Percentiles rank a stretch among this genome's conserved stretches.
Conservation (phyloP, 2,113 vertebrate genomes). For the Motacilla alba region DNA sequence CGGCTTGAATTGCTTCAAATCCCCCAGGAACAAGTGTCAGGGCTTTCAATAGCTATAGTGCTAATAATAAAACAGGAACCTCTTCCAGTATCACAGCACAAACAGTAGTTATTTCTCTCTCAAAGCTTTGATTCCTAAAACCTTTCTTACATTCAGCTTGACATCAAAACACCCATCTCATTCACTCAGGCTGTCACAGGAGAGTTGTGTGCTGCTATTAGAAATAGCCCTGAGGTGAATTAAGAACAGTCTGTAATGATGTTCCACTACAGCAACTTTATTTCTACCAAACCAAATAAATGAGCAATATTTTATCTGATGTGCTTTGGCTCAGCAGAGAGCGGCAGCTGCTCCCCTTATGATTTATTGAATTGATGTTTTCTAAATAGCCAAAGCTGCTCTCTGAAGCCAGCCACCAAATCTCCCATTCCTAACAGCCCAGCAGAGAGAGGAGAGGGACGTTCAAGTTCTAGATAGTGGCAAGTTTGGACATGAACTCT, state of each 20-base stretch:
- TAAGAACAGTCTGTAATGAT: conserved; percentile 45
- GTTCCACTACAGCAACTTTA: conserved; percentile 50
- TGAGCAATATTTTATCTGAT: conserved; percentile 39
- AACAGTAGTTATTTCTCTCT: conserved; percentile 24
- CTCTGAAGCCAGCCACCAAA: background rate
- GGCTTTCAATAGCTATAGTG: conserved; percentile 12
- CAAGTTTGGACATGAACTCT: background rate
- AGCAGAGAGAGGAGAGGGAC: background rate
- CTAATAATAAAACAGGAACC: conserved; percentile 28
- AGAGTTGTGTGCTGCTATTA: conserved; percentile 27
- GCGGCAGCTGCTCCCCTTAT: conserved; percentile 38
- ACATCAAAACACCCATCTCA: conserved; percentile 60
- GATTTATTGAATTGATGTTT: conserved; percentile 32
- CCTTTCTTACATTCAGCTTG: conserved; percentile 39
- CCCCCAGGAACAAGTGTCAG: conserved; percentile 24
- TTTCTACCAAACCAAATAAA: conserved; percentile 32
- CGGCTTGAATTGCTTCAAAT: background rate
- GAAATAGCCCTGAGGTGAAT: conserved; percentile 53
- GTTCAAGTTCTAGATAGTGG: background rate
- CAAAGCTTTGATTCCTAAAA: conserved; percentile 56
- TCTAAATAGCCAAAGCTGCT: background rate
- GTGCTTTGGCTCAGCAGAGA: conserved; percentile 20
- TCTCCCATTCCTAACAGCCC: background rate
- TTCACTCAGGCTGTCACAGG: conserved; percentile 26
- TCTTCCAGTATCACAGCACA: conserved; percentile 28